These are phyloP conservation scores for Platygyra sinensis DNA, from an alignment of 64 coral and sea anemone genomes.

Conservation along the genomic window DNA sequence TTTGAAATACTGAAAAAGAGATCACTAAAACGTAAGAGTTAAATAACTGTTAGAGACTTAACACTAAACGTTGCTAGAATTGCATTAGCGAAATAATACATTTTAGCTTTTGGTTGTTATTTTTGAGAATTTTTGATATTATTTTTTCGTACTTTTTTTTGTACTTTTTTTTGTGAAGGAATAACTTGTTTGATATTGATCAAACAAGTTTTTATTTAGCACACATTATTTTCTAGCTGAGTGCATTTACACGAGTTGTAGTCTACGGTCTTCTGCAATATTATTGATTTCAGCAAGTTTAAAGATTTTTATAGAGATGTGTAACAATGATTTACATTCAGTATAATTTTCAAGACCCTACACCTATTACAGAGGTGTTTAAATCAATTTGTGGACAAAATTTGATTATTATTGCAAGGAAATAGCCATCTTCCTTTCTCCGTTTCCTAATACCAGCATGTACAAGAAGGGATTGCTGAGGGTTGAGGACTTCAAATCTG, in stretches of 20 bases:
- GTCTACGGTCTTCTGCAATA: not conserved
- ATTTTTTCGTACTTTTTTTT: not conserved
- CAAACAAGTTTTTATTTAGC: not conserved
- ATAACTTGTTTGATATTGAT: not conserved
- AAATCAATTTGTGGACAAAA: too few relatives aligned
- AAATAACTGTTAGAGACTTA: too few relatives aligned
- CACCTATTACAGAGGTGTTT: too few relatives aligned
- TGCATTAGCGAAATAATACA: too few relatives aligned
- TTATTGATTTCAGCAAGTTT: not conserved
- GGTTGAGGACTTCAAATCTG: not conserved
- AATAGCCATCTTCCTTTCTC: not conserved
- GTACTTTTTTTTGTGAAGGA: not conserved
- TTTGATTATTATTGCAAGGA: too few relatives aligned
- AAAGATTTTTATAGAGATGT: too few relatives aligned
- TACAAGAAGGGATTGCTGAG: not conserved
- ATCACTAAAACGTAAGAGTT: too few relatives aligned
- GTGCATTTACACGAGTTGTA: not conserved
- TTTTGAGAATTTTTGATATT: not conserved
- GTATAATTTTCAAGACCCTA: too few relatives aligned
- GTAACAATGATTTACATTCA: too few relatives aligned
- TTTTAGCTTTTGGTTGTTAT: not conserved
- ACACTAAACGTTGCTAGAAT: too few relatives aligned
- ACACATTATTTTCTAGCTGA: not conserved
- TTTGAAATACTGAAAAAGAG: too few relatives aligned
- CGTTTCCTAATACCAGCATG: conserved; percentile 10